These are phyloP conservation scores for Phocides pigmalion DNA, from an alignment of 1,140 invertebrate species.

Conservation along the genomic window DNA sequence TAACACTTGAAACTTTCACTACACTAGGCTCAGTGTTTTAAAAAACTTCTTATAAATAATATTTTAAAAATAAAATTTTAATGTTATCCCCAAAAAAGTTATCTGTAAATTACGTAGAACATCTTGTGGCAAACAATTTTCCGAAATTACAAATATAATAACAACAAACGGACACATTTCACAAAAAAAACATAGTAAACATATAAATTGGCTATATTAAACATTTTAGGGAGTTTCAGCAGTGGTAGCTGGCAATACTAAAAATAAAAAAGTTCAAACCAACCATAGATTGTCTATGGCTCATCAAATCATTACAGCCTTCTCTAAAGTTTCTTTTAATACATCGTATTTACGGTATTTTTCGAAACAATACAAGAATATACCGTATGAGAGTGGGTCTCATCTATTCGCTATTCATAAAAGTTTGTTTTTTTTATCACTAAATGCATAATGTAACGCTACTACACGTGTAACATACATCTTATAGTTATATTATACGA, in stretches of 20 bases:
- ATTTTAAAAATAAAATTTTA: too few species aligned
- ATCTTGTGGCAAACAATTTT: too few species aligned
- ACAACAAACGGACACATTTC: too few species aligned
- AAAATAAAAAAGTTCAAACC: conserved; percentile 7
- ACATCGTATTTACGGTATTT: conserved; percentile 7
- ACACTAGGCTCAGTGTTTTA: too few species aligned
- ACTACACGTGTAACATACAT: conserved; percentile 70
- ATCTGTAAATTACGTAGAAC: too few species aligned
- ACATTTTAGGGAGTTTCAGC: conserved; percentile 9
- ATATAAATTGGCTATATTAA: conserved; percentile 49
- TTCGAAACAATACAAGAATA: conserved; percentile 22
- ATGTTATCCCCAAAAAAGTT: too few species aligned
- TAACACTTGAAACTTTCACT: too few species aligned
- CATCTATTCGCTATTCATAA: conserved; percentile 66
- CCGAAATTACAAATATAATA: too few species aligned
- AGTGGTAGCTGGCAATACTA: conserved; percentile 39
- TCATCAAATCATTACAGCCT: conserved; percentile 29
- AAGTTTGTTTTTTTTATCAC: conserved; percentile 68
- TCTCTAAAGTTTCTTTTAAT: conserved; percentile 25
- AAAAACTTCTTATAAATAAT: too few species aligned
- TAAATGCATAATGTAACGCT: conserved; percentile 78
- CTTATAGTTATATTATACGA: conserved; percentile 76
- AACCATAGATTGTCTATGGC: conserved; percentile 27
- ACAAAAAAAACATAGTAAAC: too few species aligned
- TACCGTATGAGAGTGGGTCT: conserved; percentile 50